Base-by-base conservation (phyloP, 2,888 invertebrate genomes). In the Drosophila pseudotakahashii region DNA sequence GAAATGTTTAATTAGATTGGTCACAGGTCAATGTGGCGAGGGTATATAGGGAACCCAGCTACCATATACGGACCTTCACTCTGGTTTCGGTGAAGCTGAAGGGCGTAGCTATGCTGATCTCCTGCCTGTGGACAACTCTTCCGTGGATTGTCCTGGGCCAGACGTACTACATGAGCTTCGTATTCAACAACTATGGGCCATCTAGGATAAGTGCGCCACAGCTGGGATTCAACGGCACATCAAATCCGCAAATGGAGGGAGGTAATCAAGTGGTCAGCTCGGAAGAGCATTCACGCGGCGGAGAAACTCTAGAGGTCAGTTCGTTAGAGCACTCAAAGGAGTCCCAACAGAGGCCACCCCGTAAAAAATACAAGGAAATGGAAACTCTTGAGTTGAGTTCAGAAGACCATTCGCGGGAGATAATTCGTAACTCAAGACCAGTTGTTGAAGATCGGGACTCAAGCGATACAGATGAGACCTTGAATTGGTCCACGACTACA, bases 121-220 rank as follows among this genome's bases (percentile, higher is more conserved):
- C 3, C 36, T 73, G 68, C 42, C 58, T 79, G n/a, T 82, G 83
- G 72, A 41, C 54, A 32, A 42, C 59, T 14, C 55, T 75, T 14
- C 67, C 76, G 1, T 16, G 59, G 59, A 26, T 75, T 41, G 73
- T 75, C 10, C 41, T 78, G 7, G 64, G 64, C 11, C 87, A 83
- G 55, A 73, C 81, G 0, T 83, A 83, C 58, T 83, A 87, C 30
- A 74, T 87, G 14, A 83, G 87, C 42, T 83, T 83, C 36, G 52
- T 83, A 2, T 83, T 83, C 42, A 83, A 83, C 23, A 83, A 83
- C 54, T 67, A 77, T 53, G 59, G 59, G 1, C 4, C 44, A 9
- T 7, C 42, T 0, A 10, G 19, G 2, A 13, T 57, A n/a, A 23
- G 39, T 5, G 23, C 60, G 16, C 61, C 62, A 0, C 9, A 37